A percentile compares a stretch with the other conserved stretches of the same genome.
These are phyloP conservation scores for Heliothis subflexa DNA, from an alignment of 1,140 invertebrate species.

Conservation along the genomic window DNA sequence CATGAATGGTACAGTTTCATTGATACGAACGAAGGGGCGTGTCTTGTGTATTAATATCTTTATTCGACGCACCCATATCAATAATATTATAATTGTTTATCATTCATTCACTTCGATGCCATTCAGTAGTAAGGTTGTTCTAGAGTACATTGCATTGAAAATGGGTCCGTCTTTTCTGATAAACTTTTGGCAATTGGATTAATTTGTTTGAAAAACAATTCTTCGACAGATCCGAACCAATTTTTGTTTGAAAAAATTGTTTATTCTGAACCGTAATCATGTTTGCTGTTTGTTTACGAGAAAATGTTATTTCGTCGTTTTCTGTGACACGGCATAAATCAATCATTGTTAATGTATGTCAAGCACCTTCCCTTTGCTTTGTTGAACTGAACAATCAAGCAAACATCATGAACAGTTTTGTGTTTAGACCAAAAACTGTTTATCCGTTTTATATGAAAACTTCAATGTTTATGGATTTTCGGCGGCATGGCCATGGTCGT, in stretches of 20 bases:
- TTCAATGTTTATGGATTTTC: slow-evolving; percentile 3
- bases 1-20: slow-evolving; percentile 52
- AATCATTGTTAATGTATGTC: slow-evolving; percentile 28
- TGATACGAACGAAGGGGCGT: slow-evolving; percentile 58
- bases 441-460: slow-evolving; percentile 3
- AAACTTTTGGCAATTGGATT: background rate
- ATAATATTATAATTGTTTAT: slow-evolving; percentile 23
- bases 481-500: background rate
- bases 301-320: background rate
- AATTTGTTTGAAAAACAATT: background rate
- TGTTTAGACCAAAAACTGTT: slow-evolving; percentile 9
- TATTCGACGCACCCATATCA: slow-evolving; percentile 32
- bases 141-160: background rate
- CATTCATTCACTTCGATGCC: slow-evolving; percentile 15
- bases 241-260: slow-evolving; percentile 15
- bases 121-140: slow-evolving; percentile 14
- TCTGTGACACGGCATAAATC: slow-evolving; percentile 8
- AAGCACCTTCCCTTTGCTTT: slow-evolving; percentile 6
- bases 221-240: background rate
- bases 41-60: slow-evolving; percentile 49
- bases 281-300: slow-evolving; percentile 29
- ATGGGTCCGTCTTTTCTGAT: background rate
- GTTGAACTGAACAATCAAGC: background rate
- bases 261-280: slow-evolving; percentile 23
- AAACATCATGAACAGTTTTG: slow-evolving; percentile 18